A percentile compares a stretch with the other conserved stretches of the same genome.
Evolutionary conservation across 2,888 invertebrate species (phyloP).

Genomic region (Oxystoma pomonae): DNA sequence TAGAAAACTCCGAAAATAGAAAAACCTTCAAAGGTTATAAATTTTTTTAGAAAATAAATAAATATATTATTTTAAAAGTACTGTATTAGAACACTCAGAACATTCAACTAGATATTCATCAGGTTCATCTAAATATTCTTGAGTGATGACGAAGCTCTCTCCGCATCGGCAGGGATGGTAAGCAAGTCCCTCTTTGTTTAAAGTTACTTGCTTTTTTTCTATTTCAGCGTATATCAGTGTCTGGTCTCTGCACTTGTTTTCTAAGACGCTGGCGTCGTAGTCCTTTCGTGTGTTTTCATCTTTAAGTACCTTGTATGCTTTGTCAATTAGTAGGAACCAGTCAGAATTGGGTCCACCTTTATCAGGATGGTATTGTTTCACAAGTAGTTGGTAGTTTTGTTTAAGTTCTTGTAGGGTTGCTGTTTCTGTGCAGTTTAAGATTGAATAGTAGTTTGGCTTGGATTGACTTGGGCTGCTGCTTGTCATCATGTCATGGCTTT

Average conservation of each 20-base stretch:
- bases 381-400: slow-evolving; percentile 57
- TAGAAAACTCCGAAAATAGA: no score
- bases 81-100: slow-evolving; percentile 70
- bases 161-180: slow-evolving; percentile 70
- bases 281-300: slow-evolving; percentile 57
- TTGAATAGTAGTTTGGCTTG: slow-evolving; percentile 50
- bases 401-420: slow-evolving; percentile 58
- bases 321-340: slow-evolving; percentile 55
- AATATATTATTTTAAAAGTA: slow-evolving; percentile 54
- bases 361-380: slow-evolving; percentile 59
- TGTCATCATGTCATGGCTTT: neutral
- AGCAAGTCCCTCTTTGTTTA: slow-evolving; percentile 40
- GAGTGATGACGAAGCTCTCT: slow-evolving; percentile 53
- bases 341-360: slow-evolving; percentile 37
- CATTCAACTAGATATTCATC: slow-evolving; percentile 58
- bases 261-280: slow-evolving; percentile 61
- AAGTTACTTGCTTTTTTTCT: slow-evolving; percentile 49
- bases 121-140: slow-evolving; percentile 38
- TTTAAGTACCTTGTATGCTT: slow-evolving; percentile 68
- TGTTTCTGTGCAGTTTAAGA: slow-evolving; percentile 53
- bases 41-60: no score
- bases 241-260: slow-evolving; percentile 55
- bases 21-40: no score
- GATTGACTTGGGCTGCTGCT: neutral
- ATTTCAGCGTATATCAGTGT: slow-evolving; percentile 59